Evolutionary conservation across 2,113 vertebrate genomes (phyloP).

Genomic region (Mobula hypostoma): DNA sequence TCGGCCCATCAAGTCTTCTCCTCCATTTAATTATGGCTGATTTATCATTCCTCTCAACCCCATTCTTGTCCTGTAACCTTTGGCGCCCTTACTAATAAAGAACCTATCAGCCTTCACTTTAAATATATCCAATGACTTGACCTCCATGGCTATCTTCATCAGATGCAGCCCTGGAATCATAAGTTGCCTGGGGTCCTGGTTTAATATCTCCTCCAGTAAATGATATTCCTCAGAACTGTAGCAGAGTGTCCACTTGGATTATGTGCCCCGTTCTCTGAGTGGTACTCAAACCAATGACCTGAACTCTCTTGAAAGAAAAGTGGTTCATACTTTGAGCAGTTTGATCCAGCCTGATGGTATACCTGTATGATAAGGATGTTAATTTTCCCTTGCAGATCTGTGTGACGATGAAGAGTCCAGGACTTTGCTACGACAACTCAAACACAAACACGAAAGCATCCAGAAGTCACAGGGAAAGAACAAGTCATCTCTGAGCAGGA

Average conservation of each 20-base stretch:
- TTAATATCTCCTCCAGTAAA: not conserved
- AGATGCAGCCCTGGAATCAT: not conserved
- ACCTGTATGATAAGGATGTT: not conserved
- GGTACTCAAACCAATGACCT: not conserved
- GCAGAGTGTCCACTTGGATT: not conserved
- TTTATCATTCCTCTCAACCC: too few relatives aligned
- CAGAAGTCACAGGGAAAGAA: constrained; percentile 96
- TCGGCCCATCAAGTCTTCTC: too few relatives aligned
- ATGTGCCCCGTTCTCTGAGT: not conserved
- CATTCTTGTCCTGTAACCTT: too few relatives aligned
- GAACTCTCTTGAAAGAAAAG: not conserved
- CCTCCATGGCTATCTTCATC: not conserved
- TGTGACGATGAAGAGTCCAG: constrained; percentile 95
- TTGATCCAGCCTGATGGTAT: too few relatives aligned
- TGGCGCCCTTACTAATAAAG: too few relatives aligned
- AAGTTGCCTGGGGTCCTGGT: not conserved
- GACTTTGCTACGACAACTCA: constrained; percentile 81
- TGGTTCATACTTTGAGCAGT: not conserved
- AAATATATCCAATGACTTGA: too few relatives aligned
- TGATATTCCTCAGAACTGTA: not conserved
- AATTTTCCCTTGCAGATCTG: constrained; percentile 61
- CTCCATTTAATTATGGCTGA: too few relatives aligned
- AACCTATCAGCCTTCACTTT: too few relatives aligned
- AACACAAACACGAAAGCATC: constrained; percentile 93
- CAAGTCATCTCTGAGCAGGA: constrained; percentile 85